Evolutionary conservation across 2,113 vertebrate species (phyloP).

Genomic region (Struthio camelus): DNA sequence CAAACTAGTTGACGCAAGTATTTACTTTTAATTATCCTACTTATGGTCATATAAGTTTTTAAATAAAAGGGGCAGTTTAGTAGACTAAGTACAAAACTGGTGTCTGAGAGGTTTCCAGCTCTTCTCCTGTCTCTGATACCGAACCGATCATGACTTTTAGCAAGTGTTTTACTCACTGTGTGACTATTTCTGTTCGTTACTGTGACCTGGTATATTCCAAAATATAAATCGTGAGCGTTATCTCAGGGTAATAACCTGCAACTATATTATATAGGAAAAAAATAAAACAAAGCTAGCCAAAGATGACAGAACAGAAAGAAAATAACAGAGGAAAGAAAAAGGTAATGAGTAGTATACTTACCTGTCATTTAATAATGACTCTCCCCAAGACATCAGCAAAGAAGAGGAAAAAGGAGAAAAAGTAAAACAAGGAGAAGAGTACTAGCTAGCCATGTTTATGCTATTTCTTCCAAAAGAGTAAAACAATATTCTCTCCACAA

Average conservation of each 20-base stretch:
- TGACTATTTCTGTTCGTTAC: not conserved
- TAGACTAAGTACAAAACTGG: not conserved
- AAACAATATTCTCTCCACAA: not conserved
- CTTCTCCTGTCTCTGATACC: not conserved
- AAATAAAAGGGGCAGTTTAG: not conserved
- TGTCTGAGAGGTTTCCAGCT: not conserved
- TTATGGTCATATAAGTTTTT: not conserved
- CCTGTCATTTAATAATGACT: not conserved
- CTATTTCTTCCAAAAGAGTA: not conserved
- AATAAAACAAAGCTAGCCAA: not conserved
- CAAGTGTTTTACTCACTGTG: not conserved
- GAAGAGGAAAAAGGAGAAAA: conserved; percentile 26
- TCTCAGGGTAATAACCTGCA: not conserved
- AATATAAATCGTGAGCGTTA: not conserved
- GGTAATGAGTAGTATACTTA: not conserved
- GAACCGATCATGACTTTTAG: not conserved
- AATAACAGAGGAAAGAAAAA: not conserved
- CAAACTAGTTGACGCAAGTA: not conserved
- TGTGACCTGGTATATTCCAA: not conserved
- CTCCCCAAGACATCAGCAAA: not conserved
- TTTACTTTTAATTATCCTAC: not conserved
- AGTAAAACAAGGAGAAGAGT: conserved; percentile 5
- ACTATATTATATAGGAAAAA: not conserved
- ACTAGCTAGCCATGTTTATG: not conserved
- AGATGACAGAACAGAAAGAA: conserved; percentile 3